phyloP scores from a whole-genome alignment of 2,888 invertebrate genomes.

The Agriopis leucophaearia region DNA sequence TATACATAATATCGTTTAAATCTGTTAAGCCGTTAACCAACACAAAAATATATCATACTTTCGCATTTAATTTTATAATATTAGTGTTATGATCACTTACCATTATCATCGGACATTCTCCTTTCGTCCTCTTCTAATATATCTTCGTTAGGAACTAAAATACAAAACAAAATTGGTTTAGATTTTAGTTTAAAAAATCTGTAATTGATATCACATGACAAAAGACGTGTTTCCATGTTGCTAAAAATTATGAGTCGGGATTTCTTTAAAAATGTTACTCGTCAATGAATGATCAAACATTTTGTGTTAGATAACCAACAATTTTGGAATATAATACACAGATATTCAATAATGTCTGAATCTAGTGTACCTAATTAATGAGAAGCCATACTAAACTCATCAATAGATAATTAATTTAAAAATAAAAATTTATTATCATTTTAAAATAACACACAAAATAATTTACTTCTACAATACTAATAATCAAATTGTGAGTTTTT shows the following conservation, averaged over 20 bases:
- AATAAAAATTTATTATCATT: not conserved
- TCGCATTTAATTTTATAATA: no score
- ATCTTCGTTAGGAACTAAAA: constrained; percentile 84
- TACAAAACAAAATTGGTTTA: constrained; percentile 34
- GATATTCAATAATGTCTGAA: constrained; percentile 23
- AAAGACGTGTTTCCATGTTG: constrained; percentile 23
- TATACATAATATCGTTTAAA: no score
- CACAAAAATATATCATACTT: no score
- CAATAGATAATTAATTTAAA: constrained; percentile 1
- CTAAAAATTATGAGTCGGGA: constrained; percentile 14
- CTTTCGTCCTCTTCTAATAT: constrained; percentile 84
- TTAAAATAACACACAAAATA: constrained; percentile 7
- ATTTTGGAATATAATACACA: constrained; percentile 27
- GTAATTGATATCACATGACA: not conserved
- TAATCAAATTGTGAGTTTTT: not conserved
- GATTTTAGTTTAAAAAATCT: not conserved
- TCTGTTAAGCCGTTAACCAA: no score
- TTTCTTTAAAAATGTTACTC: constrained; percentile 1
- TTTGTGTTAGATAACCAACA: constrained; percentile 4
- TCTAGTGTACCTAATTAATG: constrained; percentile 4
- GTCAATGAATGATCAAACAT: constrained; percentile 18
- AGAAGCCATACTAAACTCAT: constrained; percentile 21
- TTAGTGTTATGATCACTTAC: constrained; percentile 52
- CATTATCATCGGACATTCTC: constrained; percentile 79
- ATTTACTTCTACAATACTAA: not conserved